These are phyloP conservation scores for Oscheius onirici DNA, from an alignment of 2,888 invertebrate genomes.

Conservation along the genomic window DNA sequence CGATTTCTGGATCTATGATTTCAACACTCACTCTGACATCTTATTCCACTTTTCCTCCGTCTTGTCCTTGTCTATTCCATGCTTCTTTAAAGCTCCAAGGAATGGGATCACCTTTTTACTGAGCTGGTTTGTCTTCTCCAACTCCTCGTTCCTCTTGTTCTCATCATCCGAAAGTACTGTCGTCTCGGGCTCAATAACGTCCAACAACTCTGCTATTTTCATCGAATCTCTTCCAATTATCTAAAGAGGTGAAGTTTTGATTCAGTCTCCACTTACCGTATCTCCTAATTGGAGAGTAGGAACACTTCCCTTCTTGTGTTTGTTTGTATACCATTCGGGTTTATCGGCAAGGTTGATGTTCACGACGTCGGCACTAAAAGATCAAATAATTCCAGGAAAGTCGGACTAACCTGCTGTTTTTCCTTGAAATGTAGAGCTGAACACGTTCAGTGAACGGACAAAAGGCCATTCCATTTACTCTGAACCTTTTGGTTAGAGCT, in stretches of 20 bases:
- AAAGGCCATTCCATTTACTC: slow-evolving; percentile 16
- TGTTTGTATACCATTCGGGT: slow-evolving; percentile 82
- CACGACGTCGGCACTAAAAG: slow-evolving; percentile 49
- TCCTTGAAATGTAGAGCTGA: slow-evolving; percentile 13
- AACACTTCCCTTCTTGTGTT: slow-evolving; percentile 76
- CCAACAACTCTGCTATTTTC: slow-evolving; percentile 20
- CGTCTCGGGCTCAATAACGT: slow-evolving; percentile 12
- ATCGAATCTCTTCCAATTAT: slow-evolving; percentile 25
- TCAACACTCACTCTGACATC: neutral
- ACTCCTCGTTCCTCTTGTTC: neutral
- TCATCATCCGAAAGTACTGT: slow-evolving; percentile 9
- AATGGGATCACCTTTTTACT: slow-evolving; percentile 5
- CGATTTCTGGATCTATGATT: neutral
- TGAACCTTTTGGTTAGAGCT: slow-evolving; percentile 9
- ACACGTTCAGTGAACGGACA: slow-evolving; percentile 23
- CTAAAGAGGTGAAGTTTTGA: neutral
- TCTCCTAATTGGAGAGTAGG: slow-evolving; percentile 77
- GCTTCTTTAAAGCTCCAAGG: slow-evolving; percentile 4
- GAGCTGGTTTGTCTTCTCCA: slow-evolving; percentile 6
- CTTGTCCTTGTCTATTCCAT: slow-evolving; percentile 1
- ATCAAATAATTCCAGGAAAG: neutral
- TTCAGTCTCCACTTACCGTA: neutral
- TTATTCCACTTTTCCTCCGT: slow-evolving; percentile 14
- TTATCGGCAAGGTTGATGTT: slow-evolving; percentile 73
- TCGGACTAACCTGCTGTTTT: neutral